Base-by-base conservation (phyloP, 2,113 vertebrate genomes). In the Rallus limicola region DNA sequence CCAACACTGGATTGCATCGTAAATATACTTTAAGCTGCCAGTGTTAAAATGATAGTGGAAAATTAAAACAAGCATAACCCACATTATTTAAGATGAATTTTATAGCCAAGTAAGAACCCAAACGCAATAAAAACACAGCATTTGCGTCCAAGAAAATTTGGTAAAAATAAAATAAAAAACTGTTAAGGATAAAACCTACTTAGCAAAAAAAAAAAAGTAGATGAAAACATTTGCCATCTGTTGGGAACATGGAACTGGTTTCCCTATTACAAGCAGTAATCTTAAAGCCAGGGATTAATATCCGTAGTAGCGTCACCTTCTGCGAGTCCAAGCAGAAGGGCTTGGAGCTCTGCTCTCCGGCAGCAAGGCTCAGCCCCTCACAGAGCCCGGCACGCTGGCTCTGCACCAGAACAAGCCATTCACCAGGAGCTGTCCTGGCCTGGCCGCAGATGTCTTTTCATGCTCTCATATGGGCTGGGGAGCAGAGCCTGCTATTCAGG, bases 221-320 rank as follows among this genome's bases (percentile, higher is more conserved):
- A 90, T 56, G 67, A 95, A 97, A 97, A 93, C 81, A 96, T 94
- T 97, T 95, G 82, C 95, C 95, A 96, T 96, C 96, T 97, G 95
- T 84, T 96, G 88, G 92, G 92, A 95, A 91, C 72, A 85, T 53
- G 62, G 92, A 74, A 70, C 75, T 88, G 77, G 80, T 83, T 93
- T 93, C 65, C 82, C 85, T 82, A 62, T 74, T 77, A 94, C 8
- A 36, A 96, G 88, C 60, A 69, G 33, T 88, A 95, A 82, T 89
- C 94, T 88, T 71, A 72, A 96, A 96, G 88, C 60, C 67, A 83
- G 67, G 91, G 90, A 97, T 95, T 96, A 96, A 85, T 82, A 93
- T 9, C 77, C 23, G 9, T 9, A 20, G 76, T 15, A 67, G 82
- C 42, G 3, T 84, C 69, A 67, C n/a, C 84, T 95, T 88, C 86